Evolutionary conservation across 1,140 invertebrate genomes (phyloP), one percentile per base, ranked within the genome.

Genomic region (Drosophila pachea): DNA sequence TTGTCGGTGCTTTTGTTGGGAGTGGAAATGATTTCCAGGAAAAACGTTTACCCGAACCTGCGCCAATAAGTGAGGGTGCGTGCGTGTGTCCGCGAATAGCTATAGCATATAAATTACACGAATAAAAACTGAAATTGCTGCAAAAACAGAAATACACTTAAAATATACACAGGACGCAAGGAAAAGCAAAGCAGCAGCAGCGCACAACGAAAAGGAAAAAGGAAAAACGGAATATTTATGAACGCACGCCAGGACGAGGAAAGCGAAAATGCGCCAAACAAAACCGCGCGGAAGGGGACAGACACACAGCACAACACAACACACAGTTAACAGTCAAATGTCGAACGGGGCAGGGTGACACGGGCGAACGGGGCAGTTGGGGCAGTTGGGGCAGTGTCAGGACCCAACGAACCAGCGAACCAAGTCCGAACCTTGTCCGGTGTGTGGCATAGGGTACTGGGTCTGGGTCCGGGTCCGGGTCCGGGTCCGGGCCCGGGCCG

Each of bases 111-210:
- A 82, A 82, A 82, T 82, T 82, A 82, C 74, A 68, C 70, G 63
- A 82, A 84, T 84, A 78, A 83, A 83, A 84, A 83, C 79, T 74
- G 69, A 83, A 83, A 83, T 76, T 83, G 78, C 79, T 83, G 79
- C 69, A 83, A 84, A 78, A 83, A 83, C 73, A 79, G 73, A 83
- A 83, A 84, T 76, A 81, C 78, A 82, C 78, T 82, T 81, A 81
- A 81, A 82, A 72, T 62, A 61, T 49, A 72, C 49, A 71, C 16
- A 36, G 22, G 42, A 33, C 55, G 36, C 31, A 14, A 45, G 22
- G 29, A 9, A 47, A 29, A 33, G 60, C 8, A 14, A 31, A 54
- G 65, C 32, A 54, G 16, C 12, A 43, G 50, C 48, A 22, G 22
- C 22, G 22, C 22, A 68, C 59, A 69, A 55, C 7, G 53, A 78